These are phyloP conservation scores for Polyommatus iphigenia DNA, from an alignment of 2,888 invertebrate genomes.

Conservation along the genomic window DNA sequence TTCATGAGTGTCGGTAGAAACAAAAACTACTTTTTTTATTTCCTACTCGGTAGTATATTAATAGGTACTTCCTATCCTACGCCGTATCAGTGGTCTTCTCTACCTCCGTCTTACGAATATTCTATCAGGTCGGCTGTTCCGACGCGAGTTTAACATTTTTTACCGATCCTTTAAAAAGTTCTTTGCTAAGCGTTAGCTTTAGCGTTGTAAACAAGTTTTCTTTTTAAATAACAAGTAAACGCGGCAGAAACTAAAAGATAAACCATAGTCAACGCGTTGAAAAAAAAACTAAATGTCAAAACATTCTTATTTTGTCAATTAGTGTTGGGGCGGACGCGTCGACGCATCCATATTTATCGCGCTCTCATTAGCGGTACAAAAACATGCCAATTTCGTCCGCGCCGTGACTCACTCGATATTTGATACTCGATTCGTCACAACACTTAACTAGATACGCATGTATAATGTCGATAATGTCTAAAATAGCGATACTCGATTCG, in stretches of 20 bases:
- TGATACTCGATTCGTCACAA: conserved; percentile 44
- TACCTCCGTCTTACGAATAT: too few relatives aligned
- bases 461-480: conserved; percentile 38
- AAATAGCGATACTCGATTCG: conserved; percentile 35
- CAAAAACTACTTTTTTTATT: too few relatives aligned
- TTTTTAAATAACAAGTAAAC: not conserved
- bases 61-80: too few relatives aligned
- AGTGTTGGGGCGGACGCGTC: conserved; percentile 55
- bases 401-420: conserved; percentile 50
- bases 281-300: conserved; percentile 6
- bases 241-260: not conserved
- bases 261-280: not conserved
- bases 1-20: too few relatives aligned
- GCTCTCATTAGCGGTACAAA: conserved; percentile 62
- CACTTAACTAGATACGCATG: conserved; percentile 43
- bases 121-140: too few relatives aligned
- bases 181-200: not conserved
- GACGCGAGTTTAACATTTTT: not conserved
- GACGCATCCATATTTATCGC: conserved; percentile 61
- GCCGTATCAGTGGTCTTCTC: too few relatives aligned
- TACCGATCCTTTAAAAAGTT: not conserved
- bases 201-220: too few relatives aligned
- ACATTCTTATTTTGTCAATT: conserved; percentile 42
- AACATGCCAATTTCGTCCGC: conserved; percentile 54
- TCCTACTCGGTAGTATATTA: too few relatives aligned